Conservation (phyloP, 2,888 invertebrate genomes). For the Caenorhabditis sp. region DNA sequence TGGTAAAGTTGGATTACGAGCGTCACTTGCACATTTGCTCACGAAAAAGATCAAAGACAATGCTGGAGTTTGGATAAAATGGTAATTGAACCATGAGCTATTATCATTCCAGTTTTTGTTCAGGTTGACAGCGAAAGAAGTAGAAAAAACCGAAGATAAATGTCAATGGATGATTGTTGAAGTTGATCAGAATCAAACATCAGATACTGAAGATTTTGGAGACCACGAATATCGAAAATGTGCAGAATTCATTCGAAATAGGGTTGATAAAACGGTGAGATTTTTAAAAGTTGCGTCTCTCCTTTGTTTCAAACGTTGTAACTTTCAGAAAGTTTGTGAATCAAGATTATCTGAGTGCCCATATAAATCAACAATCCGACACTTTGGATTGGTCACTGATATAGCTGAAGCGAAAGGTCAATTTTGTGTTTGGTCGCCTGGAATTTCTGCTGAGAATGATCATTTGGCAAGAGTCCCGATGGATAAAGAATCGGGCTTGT, state of each 20-base stretch:
- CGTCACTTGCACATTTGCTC: neutral
- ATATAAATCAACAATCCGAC: neutral
- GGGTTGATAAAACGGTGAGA: neutral
- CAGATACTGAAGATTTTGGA: neutral
- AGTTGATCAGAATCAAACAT: neutral
- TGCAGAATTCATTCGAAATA: neutral
- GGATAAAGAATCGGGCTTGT: neutral
- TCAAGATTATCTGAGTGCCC: neutral
- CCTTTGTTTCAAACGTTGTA: too few relatives aligned
- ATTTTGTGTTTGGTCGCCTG: neutral
- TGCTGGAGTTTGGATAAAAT: constrained; percentile 4
- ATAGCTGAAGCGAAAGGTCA: neutral
- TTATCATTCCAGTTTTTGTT: too few relatives aligned
- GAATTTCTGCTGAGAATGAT: neutral
- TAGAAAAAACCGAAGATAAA: neutral
- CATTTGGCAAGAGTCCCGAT: neutral
- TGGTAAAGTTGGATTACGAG: neutral
- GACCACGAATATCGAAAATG: constrained; percentile 10
- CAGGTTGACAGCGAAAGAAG: neutral
- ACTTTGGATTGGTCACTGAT: neutral
- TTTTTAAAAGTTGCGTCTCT: neutral
- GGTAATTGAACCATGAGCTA: neutral
- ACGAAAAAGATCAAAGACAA: neutral
- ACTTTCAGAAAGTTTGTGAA: neutral
- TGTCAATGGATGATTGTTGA: constrained; percentile 2